These are phyloP conservation scores for Tonatia bakeri DNA, from an alignment of 2,113 vertebrate species.

Conservation along the genomic window DNA sequence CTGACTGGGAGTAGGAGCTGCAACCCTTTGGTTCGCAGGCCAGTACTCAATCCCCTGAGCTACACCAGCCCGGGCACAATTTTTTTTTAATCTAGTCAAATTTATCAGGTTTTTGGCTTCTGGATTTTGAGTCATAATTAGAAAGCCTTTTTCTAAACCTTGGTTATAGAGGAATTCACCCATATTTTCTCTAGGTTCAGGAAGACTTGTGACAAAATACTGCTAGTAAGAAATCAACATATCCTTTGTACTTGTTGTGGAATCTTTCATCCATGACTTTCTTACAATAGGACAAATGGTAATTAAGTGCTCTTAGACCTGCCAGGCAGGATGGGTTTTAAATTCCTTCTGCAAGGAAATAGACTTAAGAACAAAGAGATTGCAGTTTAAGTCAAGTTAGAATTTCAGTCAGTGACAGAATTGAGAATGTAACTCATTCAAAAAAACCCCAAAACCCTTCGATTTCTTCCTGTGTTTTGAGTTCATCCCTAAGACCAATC, in stretches of 20 bases:
- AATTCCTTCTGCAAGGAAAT: neutral
- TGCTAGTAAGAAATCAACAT: neutral
- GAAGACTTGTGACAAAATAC: neutral
- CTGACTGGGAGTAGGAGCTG: too few species aligned
- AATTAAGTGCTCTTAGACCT: neutral
- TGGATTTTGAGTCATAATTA: neutral
- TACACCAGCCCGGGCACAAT: neutral
- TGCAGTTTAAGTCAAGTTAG: neutral
- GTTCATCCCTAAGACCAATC: neutral
- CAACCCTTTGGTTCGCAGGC: too few species aligned
- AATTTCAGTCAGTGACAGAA: conserved; percentile 1
- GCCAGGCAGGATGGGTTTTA: neutral
- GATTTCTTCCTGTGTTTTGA: neutral
- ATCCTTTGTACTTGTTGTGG: neutral
- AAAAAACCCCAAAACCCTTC: neutral
- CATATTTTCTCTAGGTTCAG: neutral
- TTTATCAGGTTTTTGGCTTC: neutral
- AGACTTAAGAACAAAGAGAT: neutral
- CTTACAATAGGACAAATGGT: neutral
- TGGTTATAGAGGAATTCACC: neutral
- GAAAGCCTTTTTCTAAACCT: neutral
- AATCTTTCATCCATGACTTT: neutral
- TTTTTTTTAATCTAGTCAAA: neutral
- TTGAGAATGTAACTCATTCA: neutral
- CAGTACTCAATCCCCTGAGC: too few species aligned